phyloP scores from a whole-genome alignment of 2,113 vertebrate species.

The Elephas maximus region DNA sequence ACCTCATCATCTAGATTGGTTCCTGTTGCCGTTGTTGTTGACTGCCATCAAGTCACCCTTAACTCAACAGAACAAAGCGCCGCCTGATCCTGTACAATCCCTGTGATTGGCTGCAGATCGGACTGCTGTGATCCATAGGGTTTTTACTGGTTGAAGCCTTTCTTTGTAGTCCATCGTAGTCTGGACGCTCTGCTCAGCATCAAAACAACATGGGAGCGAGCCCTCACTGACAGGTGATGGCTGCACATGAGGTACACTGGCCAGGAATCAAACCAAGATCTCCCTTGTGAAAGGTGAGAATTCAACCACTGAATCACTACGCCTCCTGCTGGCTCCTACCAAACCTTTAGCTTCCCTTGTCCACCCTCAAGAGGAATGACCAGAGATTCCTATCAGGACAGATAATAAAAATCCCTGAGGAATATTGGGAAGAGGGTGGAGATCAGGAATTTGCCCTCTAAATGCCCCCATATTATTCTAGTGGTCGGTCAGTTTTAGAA shows the following conservation, averaged over 20 bases:
- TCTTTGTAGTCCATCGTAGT: neutral
- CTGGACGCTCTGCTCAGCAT: neutral
- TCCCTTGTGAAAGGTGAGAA: neutral
- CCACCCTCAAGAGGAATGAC: neutral
- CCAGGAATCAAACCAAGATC: neutral
- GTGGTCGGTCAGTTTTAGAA: neutral
- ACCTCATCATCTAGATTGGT: neutral
- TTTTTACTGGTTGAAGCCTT: neutral
- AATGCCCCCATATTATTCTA: neutral
- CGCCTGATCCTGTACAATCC: no score
- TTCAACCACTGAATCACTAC: neutral
- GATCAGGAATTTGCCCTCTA: neutral
- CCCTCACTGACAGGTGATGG: neutral
- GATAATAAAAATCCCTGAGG: neutral
- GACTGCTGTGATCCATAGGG: neutral
- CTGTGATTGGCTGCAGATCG: no score
- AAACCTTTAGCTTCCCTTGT: conserved; percentile 22
- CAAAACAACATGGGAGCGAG: neutral
- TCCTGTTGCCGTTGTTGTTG: neutral
- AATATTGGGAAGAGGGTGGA: neutral
- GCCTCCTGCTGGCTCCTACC: neutral
- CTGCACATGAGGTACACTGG: neutral
- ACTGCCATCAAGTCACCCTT: neutral
- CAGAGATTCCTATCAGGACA: neutral
- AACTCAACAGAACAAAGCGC: neutral